phyloP scores from a whole-genome alignment of 2,797 vertebrate species.

The Sebastes aleutianus region DNA sequence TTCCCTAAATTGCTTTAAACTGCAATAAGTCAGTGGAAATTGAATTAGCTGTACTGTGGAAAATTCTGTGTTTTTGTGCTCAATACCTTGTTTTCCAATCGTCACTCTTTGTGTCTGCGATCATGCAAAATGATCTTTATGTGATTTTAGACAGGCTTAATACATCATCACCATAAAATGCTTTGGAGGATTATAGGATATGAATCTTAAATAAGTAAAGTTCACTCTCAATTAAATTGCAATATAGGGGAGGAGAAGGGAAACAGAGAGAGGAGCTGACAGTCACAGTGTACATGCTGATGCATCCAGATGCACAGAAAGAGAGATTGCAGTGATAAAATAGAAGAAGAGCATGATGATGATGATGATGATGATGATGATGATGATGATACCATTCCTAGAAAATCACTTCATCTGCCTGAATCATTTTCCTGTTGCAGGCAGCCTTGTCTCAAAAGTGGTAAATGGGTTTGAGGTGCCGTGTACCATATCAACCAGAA shows the following conservation, averaged over 20 bases:
- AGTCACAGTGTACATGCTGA: background rate
- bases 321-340: background rate
- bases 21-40: background rate
- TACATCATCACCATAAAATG: background rate
- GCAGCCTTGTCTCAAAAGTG: constrained; percentile 2
- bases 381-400: background rate
- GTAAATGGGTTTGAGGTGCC: constrained; percentile 8
- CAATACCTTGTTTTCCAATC: background rate
- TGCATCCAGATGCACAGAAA: background rate
- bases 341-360: background rate
- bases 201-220: background rate
- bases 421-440: background rate
- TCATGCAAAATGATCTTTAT: background rate
- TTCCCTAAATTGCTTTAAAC: background rate
- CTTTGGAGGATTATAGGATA: background rate
- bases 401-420: constrained; percentile 3
- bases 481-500: constrained; percentile 35
- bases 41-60: background rate
- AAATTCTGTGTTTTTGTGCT: background rate
- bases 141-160: background rate
- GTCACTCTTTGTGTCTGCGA: background rate
- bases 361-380: too few species aligned
- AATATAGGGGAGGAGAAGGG: background rate
- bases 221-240: background rate
- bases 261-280: background rate